Conservation (phyloP, 2,797 vertebrate species). For the Coregonus ussuriensis region DNA sequence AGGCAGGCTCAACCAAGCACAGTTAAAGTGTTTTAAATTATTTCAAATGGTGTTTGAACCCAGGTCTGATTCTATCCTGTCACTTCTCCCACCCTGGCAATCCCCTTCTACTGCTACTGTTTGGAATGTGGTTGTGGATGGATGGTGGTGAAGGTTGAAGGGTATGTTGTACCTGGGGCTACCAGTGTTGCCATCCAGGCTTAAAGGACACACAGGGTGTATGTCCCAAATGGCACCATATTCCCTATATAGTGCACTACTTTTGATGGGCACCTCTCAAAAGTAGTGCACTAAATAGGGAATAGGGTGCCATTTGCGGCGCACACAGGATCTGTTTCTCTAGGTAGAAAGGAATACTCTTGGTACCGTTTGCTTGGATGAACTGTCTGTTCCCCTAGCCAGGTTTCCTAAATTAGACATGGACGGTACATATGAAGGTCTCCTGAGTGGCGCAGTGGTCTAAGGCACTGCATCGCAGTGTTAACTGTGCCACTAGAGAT, state of each 20-base stretch:
- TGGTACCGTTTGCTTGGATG: background rate
- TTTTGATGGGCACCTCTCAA: background rate
- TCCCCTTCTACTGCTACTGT: constrained; percentile 22
- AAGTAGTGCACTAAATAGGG: background rate
- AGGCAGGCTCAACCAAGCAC: background rate
- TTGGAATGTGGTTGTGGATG: constrained; percentile 50
- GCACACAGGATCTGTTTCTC: background rate
- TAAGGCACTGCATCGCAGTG: too few relatives aligned
- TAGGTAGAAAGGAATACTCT: background rate
- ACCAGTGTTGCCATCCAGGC: constrained; percentile 42
- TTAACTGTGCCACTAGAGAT: too few relatives aligned
- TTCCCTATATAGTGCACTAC: background rate
- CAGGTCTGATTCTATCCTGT: too few relatives aligned
- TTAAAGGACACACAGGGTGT: constrained; percentile 59
- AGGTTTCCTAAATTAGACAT: constrained; percentile 46
- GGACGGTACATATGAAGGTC: constrained; percentile 21
- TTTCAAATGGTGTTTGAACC: background rate
- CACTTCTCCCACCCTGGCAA: too few relatives aligned
- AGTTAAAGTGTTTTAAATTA: background rate
- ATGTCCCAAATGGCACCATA: background rate
- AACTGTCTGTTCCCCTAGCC: background rate
- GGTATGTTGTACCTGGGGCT: constrained; percentile 60
- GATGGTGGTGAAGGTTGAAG: constrained; percentile 64
- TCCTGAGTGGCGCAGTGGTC: too few relatives aligned
- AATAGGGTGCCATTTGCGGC: background rate